phyloP scores from a whole-genome alignment of 2,797 vertebrate genomes.

The Coracias cyanogaster region DNA sequence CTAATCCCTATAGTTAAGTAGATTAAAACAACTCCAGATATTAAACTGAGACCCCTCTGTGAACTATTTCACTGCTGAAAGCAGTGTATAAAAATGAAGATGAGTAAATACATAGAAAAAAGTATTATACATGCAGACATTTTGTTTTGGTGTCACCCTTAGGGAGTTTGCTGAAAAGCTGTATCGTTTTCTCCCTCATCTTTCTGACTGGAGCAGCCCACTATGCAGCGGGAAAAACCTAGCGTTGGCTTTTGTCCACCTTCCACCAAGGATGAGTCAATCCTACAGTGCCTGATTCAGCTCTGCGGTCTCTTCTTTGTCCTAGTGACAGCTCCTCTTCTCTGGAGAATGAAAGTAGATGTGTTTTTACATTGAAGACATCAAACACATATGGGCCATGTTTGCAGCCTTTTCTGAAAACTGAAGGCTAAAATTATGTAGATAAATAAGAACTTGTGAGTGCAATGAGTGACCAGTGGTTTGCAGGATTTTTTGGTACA shows the following conservation, averaged over 20 bases:
- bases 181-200: neutral
- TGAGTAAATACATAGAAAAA: neutral
- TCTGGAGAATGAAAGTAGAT: neutral
- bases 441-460: neutral
- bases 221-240: neutral
- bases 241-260: neutral
- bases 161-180: neutral
- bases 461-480: neutral
- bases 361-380: neutral
- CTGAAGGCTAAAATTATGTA: neutral
- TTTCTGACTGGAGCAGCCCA: neutral
- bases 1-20: neutral
- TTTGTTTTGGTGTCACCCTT: neutral
- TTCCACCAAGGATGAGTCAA: neutral
- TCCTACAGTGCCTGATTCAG: neutral
- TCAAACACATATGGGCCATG: neutral
- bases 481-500: neutral
- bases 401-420: neutral
- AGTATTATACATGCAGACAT: neutral
- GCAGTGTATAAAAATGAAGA: neutral
- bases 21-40: neutral
- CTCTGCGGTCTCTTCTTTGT: neutral
- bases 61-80: neutral
- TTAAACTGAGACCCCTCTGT: neutral
- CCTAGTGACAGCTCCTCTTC: neutral